Conservation (phyloP, 2,113 vertebrate genomes). For the Redunca redunca region DNA sequence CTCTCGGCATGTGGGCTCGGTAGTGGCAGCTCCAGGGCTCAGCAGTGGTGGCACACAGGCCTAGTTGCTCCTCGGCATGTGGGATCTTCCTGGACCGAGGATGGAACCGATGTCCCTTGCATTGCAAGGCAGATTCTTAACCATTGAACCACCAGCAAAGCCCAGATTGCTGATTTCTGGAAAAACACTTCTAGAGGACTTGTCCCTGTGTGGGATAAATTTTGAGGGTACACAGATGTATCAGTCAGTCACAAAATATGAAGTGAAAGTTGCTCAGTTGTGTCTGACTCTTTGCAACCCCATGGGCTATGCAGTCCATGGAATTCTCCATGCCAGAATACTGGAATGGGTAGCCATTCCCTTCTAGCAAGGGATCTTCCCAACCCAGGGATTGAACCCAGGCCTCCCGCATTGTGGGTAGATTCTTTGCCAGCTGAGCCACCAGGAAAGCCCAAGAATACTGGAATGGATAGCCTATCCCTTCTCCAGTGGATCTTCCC, state of each 20-base stretch:
- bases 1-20: neutral
- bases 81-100: neutral
- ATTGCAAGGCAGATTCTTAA: neutral
- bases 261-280: neutral
- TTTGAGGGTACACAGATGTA: neutral
- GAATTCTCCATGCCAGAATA: neutral
- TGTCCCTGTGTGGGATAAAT: neutral
- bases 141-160: neutral
- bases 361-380: neutral
- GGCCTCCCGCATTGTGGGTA: neutral
- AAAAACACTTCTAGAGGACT: neutral
- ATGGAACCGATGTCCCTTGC: neutral
- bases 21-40: neutral
- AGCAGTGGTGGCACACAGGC: neutral
- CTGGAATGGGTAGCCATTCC: neutral
- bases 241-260: neutral
- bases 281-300: neutral
- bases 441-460: neutral
- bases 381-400: neutral
- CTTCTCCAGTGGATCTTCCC: neutral
- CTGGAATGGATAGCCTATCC: neutral
- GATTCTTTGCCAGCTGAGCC: neutral
- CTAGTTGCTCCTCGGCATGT: neutral
- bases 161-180: neutral
- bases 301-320: neutral